phyloP scores from a whole-genome alignment of 35 echinoderm and acorn worm species.

The Holothuria glaberrima region DNA sequence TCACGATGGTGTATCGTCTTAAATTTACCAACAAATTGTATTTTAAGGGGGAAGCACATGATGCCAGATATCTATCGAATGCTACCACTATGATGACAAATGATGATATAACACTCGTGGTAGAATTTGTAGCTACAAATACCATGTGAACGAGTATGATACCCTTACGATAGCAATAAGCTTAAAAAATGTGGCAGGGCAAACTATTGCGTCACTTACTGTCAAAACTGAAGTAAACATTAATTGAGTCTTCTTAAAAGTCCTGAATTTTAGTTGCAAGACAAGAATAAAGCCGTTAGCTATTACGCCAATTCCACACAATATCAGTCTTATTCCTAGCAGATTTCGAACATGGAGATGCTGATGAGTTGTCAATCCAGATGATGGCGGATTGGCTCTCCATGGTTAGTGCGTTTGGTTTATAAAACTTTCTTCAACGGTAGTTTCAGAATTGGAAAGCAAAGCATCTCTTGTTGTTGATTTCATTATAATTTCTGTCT shows the following conservation, averaged over 20 bases:
- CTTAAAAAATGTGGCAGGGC: background rate
- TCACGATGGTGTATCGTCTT: too few relatives aligned
- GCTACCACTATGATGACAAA: constrained; percentile 4
- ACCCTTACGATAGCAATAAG: background rate
- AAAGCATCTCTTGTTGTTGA: too few relatives aligned
- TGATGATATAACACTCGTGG: background rate
- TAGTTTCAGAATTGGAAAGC: too few relatives aligned
- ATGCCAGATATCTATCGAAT: background rate
- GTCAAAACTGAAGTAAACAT: background rate
- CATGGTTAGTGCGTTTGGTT: too few relatives aligned
- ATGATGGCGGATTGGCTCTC: background rate
- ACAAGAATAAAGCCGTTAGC: background rate
- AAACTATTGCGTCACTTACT: background rate
- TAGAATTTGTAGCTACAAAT: too few relatives aligned
- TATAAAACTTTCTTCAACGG: too few relatives aligned
- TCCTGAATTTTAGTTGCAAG: constrained; percentile 8
- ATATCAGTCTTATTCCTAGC: background rate
- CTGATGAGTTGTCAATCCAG: background rate
- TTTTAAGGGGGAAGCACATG: too few relatives aligned
- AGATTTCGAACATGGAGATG: background rate
- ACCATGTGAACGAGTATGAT: background rate
- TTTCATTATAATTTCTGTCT: too few relatives aligned
- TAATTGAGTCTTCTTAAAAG: constrained; percentile 19
- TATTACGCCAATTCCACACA: background rate
- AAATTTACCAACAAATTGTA: too few relatives aligned